phyloP scores from a whole-genome alignment of 2,888 invertebrate genomes.

The Caenorhabditis afra region DNA sequence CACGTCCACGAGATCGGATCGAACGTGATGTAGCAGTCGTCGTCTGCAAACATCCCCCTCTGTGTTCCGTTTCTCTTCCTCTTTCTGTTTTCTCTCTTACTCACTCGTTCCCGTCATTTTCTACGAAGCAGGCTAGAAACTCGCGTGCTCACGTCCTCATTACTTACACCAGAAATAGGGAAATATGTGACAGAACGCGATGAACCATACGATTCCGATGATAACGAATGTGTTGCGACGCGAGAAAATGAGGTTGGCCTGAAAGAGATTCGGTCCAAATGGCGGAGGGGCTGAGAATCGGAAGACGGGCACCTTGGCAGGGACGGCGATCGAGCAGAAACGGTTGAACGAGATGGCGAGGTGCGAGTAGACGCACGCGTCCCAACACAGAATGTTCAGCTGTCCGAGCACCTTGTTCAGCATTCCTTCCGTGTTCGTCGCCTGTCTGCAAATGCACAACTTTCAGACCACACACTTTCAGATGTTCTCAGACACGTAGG shows the following conservation, averaged over 20 bases:
- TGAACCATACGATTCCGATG: slow-evolving; percentile 55
- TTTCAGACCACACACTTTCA: background rate
- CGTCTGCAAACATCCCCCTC: slow-evolving; percentile 29
- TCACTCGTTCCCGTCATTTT: background rate
- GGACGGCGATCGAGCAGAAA: slow-evolving; percentile 63
- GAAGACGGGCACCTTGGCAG: slow-evolving; percentile 59
- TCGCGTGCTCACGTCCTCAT: slow-evolving; percentile 1
- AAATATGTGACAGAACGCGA: slow-evolving; percentile 51
- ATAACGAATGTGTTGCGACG: slow-evolving; percentile 41
- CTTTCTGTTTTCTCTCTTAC: background rate
- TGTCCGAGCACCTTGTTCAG: slow-evolving; percentile 61
- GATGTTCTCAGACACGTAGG: slow-evolving; percentile 43
- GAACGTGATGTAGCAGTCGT: slow-evolving; percentile 59
- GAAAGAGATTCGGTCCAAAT: background rate
- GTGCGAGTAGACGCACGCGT: slow-evolving; percentile 68
- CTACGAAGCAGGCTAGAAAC: background rate
- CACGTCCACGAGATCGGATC: slow-evolving; percentile 53
- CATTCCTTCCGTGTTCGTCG: slow-evolving; percentile 3
- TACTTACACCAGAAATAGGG: slow-evolving; percentile 63
- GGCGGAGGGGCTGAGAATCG: too few relatives aligned
- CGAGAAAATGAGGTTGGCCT: slow-evolving; percentile 43
- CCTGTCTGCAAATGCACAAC: slow-evolving; percentile 25
- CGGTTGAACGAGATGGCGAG: slow-evolving; percentile 66
- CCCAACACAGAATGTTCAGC: slow-evolving; percentile 66
- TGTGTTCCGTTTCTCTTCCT: background rate